A percentile compares a stretch with the other conserved stretches of the same genome.
Evolutionary conservation across 2,113 vertebrate genomes (phyloP).

Genomic region (Bagarius yarrelli): DNA sequence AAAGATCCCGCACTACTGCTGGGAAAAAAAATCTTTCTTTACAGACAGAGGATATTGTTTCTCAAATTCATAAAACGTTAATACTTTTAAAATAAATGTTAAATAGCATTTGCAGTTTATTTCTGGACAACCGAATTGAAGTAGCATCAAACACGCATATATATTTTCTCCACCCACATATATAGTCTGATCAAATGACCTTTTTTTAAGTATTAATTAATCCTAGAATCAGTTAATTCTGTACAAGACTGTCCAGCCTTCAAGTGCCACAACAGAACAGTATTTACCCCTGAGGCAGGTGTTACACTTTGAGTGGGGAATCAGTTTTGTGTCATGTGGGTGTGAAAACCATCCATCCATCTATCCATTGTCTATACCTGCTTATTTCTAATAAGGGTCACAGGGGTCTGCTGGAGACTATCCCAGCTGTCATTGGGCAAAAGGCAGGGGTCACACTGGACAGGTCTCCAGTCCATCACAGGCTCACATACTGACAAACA

Average conservation of each 20-base stretch:
- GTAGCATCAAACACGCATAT: not conserved
- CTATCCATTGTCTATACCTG: too few species aligned
- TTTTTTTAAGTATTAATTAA: not conserved
- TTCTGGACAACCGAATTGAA: not conserved
- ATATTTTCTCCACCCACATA: not conserved
- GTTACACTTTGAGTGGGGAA: not conserved
- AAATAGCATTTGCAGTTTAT: not conserved
- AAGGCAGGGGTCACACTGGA: too few species aligned
- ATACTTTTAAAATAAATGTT: constrained; percentile 1
- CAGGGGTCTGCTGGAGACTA: too few species aligned
- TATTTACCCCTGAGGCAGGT: not conserved
- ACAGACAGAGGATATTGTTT: not conserved
- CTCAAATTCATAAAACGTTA: not conserved
- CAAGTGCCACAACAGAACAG: not conserved
- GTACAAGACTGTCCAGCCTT: not conserved
- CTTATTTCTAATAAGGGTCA: too few species aligned
- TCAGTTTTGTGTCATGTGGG: not conserved
- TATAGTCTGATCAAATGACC: not conserved
- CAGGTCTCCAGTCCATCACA: too few species aligned
- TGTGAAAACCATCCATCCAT: not conserved
- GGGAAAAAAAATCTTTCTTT: not conserved
- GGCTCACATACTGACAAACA: too few species aligned
- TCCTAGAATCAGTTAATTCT: not conserved
- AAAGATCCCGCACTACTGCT: not conserved
- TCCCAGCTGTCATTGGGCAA: too few species aligned